A percentile compares a stretch with the other conserved stretches of the same genome.
phyloP scores from a whole-genome alignment of 2,888 invertebrate genomes.

The Pteria penguin region DNA sequence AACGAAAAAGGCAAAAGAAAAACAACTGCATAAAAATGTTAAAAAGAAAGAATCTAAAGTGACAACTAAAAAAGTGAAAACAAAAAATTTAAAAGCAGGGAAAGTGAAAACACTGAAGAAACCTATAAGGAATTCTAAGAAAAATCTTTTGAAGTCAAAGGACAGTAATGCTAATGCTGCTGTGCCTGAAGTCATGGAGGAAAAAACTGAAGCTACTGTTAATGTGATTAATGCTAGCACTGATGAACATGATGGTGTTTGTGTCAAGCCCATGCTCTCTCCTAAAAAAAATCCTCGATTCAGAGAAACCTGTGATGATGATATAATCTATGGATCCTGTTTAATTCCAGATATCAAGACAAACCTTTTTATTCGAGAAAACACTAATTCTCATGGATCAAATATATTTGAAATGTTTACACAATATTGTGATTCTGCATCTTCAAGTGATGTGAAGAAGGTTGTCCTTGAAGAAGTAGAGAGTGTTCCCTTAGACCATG shows the following conservation, averaged over 20 bases:
- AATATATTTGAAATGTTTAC: slow-evolving; percentile 42
- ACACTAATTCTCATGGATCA: slow-evolving; percentile 27
- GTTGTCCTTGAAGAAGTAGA: neutral
- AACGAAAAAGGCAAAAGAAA: slow-evolving; percentile 23
- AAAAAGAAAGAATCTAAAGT: slow-evolving; percentile 7
- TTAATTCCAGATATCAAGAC: neutral
- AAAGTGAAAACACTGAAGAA: no score
- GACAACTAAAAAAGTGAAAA: neutral
- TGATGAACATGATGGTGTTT: neutral
- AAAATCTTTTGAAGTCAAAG: no score
- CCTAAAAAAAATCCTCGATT: slow-evolving; percentile 27
- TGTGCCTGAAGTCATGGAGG: neutral
- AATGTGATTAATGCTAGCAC: no score
- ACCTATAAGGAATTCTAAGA: no score
- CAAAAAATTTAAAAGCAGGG: slow-evolving; percentile 6
- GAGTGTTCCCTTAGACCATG: neutral
- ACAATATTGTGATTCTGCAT: neutral
- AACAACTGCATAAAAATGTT: slow-evolving; percentile 35
- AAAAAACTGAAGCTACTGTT: no score
- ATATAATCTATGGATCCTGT: slow-evolving; percentile 2
- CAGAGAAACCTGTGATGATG: neutral
- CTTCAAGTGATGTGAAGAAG: neutral
- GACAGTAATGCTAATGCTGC: no score
- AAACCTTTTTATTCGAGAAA: neutral
- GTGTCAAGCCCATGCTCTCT: neutral